Conservation (phyloP, 2,888 invertebrate species). For the Acleris laterana region DNA sequence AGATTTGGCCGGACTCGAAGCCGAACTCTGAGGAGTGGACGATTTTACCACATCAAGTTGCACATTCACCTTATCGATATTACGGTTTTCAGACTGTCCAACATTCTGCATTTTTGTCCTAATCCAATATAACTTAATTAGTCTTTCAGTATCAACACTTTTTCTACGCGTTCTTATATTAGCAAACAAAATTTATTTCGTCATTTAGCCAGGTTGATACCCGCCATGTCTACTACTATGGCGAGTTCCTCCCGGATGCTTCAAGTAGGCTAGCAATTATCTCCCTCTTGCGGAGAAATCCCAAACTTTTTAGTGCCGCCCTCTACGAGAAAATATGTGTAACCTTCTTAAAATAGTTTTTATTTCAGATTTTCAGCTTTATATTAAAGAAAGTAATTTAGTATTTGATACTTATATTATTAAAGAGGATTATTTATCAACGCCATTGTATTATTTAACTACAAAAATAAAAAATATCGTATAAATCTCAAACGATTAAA, state of each 20-base stretch:
- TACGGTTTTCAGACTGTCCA: conserved; percentile 93
- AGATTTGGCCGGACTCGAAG: conserved; percentile 92
- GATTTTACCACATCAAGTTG: conserved; percentile 88
- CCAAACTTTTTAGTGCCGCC: conserved; percentile 69
- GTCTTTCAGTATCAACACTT: conserved; percentile 83
- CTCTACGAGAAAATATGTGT: conserved; percentile 67
- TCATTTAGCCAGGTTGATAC: conserved; percentile 88
- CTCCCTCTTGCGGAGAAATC: conserved; percentile 74
- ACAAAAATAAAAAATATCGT: no score
- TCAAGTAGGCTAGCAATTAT: conserved; percentile 84
- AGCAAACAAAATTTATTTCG: conserved; percentile 85
- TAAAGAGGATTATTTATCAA: no score
- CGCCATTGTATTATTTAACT: no score
- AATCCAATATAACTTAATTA: conserved; percentile 83
- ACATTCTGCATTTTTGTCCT: conserved; percentile 96
- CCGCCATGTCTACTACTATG: conserved; percentile 93
- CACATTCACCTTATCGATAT: conserved; percentile 91
- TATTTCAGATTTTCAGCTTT: neutral
- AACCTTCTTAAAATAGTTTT: conserved; percentile 19
- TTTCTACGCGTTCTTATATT: conserved; percentile 81
- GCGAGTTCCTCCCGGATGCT: conserved; percentile 88
- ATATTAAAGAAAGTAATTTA: neutral
- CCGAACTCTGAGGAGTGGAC: conserved; percentile 93
- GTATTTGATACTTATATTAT: no score
- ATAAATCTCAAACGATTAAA: no score